Percentiles rank a stretch among this genome's conserved stretches.
Conservation (phyloP, 1,140 invertebrate species). For the Andrena cerasifolii region DNA sequence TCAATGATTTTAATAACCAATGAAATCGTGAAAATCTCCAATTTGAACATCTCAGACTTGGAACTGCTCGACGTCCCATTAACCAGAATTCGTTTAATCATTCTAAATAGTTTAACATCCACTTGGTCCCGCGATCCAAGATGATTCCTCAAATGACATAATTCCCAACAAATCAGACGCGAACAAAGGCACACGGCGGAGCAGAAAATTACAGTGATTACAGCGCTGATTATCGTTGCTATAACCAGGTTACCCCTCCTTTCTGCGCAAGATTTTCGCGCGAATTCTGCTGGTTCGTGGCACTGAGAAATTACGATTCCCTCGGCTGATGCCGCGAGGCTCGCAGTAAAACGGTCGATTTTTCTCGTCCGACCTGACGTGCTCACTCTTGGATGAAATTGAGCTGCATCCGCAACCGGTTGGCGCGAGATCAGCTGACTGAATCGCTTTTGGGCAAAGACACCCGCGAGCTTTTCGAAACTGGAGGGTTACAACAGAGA, state of each 20-base stretch:
- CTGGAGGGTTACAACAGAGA: no score
- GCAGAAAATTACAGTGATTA: conserved; percentile 12
- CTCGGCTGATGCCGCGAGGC: not conserved
- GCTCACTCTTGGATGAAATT: conserved; percentile 41
- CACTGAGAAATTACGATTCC: conserved; percentile 26
- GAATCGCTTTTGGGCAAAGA: not conserved
- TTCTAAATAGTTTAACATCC: not conserved
- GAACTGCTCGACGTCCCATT: not conserved
- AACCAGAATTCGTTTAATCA: not conserved
- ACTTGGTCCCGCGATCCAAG: not conserved
- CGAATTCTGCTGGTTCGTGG: conserved; percentile 2
- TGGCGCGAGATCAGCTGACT: not conserved
- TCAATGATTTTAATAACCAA: no score
- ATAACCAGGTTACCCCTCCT: not conserved
- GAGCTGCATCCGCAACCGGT: conserved; percentile 31
- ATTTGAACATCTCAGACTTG: no score
- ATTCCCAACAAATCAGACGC: not conserved
- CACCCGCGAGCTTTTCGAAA: no score
- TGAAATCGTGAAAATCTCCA: no score
- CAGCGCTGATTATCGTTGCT: not conserved
- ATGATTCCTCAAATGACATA: conserved; percentile 2
- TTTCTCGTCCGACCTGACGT: not conserved
- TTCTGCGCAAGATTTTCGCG: conserved; percentile 2
- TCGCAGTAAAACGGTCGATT: conserved; percentile 17
- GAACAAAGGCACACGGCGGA: not conserved